These are phyloP conservation scores for Prorops nasuta DNA, from an alignment of 1,140 invertebrate genomes.

Conservation along the genomic window DNA sequence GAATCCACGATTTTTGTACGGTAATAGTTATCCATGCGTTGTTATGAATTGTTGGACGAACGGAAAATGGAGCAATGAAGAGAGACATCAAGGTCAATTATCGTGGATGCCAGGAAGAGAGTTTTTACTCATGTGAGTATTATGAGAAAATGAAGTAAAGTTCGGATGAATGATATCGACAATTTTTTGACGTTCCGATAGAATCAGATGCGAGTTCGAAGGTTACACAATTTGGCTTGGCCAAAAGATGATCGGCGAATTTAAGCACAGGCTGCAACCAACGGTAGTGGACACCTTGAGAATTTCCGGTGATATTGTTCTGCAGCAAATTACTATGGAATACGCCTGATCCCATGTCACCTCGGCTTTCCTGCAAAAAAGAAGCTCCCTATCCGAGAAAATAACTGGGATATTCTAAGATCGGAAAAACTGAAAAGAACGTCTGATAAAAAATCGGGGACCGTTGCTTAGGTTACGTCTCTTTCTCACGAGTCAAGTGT, in stretches of 20 bases:
- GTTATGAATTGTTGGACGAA: conserved; percentile 54
- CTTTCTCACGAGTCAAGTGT: no score
- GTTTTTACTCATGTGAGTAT: conserved; percentile 46
- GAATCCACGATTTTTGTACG: conserved; percentile 62
- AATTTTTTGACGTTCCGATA: conserved; percentile 17
- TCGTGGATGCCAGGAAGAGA: conserved; percentile 51
- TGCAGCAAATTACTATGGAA: conserved; percentile 37
- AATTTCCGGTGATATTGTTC: conserved; percentile 47
- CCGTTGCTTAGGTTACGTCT: no score
- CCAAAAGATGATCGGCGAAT: conserved; percentile 48
- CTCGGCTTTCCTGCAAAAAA: no score
- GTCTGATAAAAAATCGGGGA: no score
- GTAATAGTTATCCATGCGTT: conserved; percentile 40
- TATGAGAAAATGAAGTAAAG: background rate
- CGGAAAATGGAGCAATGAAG: conserved; percentile 50
- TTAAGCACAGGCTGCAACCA: conserved; percentile 42
- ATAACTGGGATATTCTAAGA: no score
- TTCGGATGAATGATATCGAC: background rate
- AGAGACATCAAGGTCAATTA: conserved; percentile 47
- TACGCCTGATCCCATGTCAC: no score
- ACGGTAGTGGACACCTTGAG: conserved; percentile 39
- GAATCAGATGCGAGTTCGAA: conserved; percentile 44
- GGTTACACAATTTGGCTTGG: conserved; percentile 46
- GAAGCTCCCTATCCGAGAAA: no score
- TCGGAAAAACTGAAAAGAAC: no score